Base-by-base conservation (phyloP, 2,113 vertebrate species). In the Clarias gariepinus region DNA sequence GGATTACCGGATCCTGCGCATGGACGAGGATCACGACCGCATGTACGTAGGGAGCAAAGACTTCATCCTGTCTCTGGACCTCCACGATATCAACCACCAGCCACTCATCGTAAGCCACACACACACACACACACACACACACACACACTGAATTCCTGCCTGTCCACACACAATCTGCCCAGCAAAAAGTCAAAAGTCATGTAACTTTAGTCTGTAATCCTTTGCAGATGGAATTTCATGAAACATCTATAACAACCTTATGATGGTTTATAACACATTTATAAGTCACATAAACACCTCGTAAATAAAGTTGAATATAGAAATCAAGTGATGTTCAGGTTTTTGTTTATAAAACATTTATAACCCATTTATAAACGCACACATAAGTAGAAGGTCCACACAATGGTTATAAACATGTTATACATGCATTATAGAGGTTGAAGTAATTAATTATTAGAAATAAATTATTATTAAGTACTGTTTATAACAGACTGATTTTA, bases 41-140 rank as follows among this genome's bases (percentile, higher is more conserved):
- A 98, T 99, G 98, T 99, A 99, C 0, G 96, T 99, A 90, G 98
- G 98, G 90, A 98, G 97, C 96, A 99, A 98, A 94, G 98, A 99
- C 93, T 97, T 98, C 18, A 94, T 99, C 91, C 95, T 99, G 82
- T 99, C 98, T 0, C 92, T 99, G 93, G 98, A 99, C 91, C 96
- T 99, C n/a, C 98, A 99, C 0, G 97, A 99, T 94, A 98, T 99
- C 96, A 99, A 99, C 95, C 96, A 96, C 28, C 97, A 98, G 84
- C 98, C 98, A 18, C 96, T 98, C 89, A 99, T 99, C 0, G 98
- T 99, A 96, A 98, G 95, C 21, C 1, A 11, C 47, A 30, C 81
- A 57, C 81, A 52, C 81, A 66, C 60, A 36, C 79, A 81, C 58
- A 61, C 57, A 81, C 60, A 25, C 61, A 61, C 81, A 82, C 33